Conservation (phyloP, 2,797 vertebrate species). For the Acipenser oxyrinchus region DNA sequence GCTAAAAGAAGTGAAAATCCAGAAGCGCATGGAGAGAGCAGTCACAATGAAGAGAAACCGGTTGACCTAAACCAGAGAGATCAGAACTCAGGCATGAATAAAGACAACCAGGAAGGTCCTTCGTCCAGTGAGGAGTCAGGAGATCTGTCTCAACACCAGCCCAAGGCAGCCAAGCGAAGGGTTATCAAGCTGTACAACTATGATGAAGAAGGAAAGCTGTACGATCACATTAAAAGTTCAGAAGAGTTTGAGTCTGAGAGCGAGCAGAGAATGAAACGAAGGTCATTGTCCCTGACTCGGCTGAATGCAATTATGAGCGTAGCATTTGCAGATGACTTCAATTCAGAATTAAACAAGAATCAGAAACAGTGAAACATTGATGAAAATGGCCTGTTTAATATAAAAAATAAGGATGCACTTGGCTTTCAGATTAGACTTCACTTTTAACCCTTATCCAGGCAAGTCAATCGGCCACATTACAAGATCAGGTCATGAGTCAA, state of each 20-base stretch:
- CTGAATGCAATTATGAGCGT: conserved; percentile 56
- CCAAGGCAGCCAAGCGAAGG: conserved; percentile 23
- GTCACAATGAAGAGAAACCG: not conserved
- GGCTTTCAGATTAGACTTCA: not conserved
- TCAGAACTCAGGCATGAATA: not conserved
- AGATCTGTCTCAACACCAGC: not conserved
- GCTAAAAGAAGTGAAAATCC: not conserved
- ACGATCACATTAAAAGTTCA: conserved; percentile 40
- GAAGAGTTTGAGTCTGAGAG: not conserved
- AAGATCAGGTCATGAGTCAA: too few relatives aligned
- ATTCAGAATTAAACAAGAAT: too few relatives aligned
- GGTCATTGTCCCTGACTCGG: conserved; percentile 50
- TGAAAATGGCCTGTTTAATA: too few relatives aligned
- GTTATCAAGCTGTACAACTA: conserved; percentile 65
- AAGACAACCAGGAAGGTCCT: not conserved
- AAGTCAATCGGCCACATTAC: not conserved
- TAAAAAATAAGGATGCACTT: too few relatives aligned
- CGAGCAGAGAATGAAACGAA: conserved; percentile 34
- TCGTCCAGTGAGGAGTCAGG: not conserved
- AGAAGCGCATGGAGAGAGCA: not conserved
- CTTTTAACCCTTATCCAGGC: not conserved
- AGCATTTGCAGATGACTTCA: conserved; percentile 23
- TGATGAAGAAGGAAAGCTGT: conserved; percentile 53
- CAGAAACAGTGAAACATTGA: too few relatives aligned
- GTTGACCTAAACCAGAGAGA: not conserved